A percentile compares a stretch with the other conserved stretches of the same genome.
These are phyloP conservation scores for Miichthys miiuy DNA, from an alignment of 2,797 vertebrate species.

Conservation along the genomic window DNA sequence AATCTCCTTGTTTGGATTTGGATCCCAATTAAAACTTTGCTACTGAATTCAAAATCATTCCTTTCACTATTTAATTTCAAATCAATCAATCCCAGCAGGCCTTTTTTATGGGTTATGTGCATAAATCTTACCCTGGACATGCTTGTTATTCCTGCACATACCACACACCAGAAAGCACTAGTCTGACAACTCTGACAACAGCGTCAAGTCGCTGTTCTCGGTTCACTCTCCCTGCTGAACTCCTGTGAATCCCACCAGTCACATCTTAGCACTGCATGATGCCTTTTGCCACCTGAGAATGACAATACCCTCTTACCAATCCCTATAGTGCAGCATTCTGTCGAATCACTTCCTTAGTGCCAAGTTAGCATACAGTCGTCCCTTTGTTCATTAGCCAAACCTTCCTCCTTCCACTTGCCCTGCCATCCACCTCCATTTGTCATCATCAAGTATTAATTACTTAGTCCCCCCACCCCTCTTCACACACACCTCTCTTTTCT, in stretches of 20 bases:
- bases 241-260: constrained; percentile 22
- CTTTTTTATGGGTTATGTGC: constrained; percentile 3
- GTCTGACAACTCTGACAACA: constrained; percentile 29
- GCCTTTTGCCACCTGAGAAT: constrained; percentile 38
- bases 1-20: constrained; percentile 22
- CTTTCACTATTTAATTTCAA: constrained; percentile 24
- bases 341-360: constrained; percentile 50
- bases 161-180: constrained; percentile 26
- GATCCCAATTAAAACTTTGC: constrained; percentile 31
- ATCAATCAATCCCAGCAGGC: constrained; percentile 9
- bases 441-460: constrained; percentile 85
- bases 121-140: constrained; percentile 18
- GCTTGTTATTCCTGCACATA: constrained; percentile 22
- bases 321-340: constrained; percentile 41
- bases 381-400: constrained; percentile 78
- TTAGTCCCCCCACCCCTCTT: constrained; percentile 52
- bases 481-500: constrained; percentile 49
- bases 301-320: constrained; percentile 36
- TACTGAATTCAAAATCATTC: constrained; percentile 17
- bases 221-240: constrained; percentile 21
- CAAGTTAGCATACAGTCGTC: constrained; percentile 69
- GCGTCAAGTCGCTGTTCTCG: constrained; percentile 4
- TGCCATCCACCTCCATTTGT: constrained; percentile 75
- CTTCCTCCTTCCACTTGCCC: constrained; percentile 67
- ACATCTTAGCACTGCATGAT: constrained; percentile 31